phyloP scores from a whole-genome alignment of 2,888 invertebrate genomes.

The Maniola hyperantus region DNA sequence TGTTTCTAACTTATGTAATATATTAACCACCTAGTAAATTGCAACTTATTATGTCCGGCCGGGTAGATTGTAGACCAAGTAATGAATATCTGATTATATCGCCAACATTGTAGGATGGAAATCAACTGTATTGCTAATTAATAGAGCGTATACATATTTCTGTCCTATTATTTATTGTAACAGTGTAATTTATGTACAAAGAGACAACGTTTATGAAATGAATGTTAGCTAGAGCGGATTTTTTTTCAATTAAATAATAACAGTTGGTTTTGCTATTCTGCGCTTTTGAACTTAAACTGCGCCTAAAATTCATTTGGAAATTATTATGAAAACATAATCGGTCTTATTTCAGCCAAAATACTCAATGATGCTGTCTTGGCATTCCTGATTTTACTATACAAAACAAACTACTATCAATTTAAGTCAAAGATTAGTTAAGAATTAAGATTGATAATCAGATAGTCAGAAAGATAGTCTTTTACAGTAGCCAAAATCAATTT shows the following conservation, averaged over 20 bases:
- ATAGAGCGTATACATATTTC: constrained; percentile 15
- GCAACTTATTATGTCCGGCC: constrained; percentile 2
- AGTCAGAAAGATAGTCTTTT: no score
- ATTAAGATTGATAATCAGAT: no score
- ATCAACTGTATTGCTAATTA: constrained; percentile 18
- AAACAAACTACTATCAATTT: no score
- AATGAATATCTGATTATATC: constrained; percentile 19
- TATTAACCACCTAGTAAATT: neutral
- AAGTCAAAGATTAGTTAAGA: no score
- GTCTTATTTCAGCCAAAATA: no score
- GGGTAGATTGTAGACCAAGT: constrained; percentile 8
- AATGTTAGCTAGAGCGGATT: neutral
- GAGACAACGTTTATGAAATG: neutral
- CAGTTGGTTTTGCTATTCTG: no score
- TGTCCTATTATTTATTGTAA: constrained; percentile 3
- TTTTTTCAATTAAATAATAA: neutral
- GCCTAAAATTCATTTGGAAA: no score
- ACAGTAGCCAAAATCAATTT: no score
- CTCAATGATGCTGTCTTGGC: neutral
- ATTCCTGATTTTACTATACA: neutral
- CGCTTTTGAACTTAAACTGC: no score
- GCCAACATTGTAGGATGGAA: constrained; percentile 19
- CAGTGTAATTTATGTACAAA: neutral
- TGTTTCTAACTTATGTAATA: neutral
- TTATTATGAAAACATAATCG: no score